A percentile compares a stretch with the other conserved stretches of the same genome.
These are phyloP conservation scores for Mastacembelus armatus DNA, from an alignment of 2,797 vertebrate species.

Conservation along the genomic window DNA sequence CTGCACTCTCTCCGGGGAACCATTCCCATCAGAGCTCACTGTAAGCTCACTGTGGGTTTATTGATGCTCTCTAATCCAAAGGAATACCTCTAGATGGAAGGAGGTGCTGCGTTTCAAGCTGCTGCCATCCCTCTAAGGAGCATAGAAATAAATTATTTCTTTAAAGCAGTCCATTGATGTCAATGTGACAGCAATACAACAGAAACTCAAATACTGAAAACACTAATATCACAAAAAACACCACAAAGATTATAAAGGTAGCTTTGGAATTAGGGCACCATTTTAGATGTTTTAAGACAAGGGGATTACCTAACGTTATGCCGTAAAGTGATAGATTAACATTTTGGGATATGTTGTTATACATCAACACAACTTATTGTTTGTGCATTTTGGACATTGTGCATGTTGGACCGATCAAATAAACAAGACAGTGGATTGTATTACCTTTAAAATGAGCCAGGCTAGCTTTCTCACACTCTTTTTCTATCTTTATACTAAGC, in stretches of 20 bases:
- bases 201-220: conserved; percentile 4
- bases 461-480: neutral
- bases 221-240: too few relatives aligned
- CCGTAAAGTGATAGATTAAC: too few relatives aligned
- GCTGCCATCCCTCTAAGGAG: neutral
- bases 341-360: too few relatives aligned
- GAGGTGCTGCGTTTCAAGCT: conserved; percentile 5
- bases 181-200: neutral
- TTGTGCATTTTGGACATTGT: too few relatives aligned
- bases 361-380: too few relatives aligned
- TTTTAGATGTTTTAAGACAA: too few relatives aligned
- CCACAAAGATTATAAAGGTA: too few relatives aligned
- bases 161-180: conserved; percentile 3
- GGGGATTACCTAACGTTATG: too few relatives aligned
- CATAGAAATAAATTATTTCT: neutral
- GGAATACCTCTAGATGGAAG: conserved; percentile 5
- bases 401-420: conserved; percentile 3
- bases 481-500: neutral
- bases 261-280: too few relatives aligned
- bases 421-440: conserved; percentile 1
- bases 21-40: conserved; percentile 7
- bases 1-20: conserved; percentile 19
- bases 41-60: conserved; percentile 16
- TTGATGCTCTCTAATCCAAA: conserved; percentile 23
- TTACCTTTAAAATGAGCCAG: neutral